Conservation (phyloP, 2,113 vertebrate species). For the Salminus brasiliensis region DNA sequence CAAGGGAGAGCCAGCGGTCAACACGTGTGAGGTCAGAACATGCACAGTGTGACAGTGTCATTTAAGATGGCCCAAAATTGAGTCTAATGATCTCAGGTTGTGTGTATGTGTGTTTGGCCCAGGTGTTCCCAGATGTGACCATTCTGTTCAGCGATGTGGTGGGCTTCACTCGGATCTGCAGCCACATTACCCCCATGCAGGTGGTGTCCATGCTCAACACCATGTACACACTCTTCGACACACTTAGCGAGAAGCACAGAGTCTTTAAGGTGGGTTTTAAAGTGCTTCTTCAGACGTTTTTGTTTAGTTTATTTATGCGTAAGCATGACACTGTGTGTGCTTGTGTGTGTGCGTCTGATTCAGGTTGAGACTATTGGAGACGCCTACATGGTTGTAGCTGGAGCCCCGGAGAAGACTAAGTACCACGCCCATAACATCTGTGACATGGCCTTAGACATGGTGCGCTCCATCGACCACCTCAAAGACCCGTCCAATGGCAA, state of each 20-base stretch:
- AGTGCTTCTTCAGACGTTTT: neutral
- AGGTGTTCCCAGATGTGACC: constrained; percentile 79
- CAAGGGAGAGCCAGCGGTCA: constrained; percentile 77
- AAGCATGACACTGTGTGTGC: neutral
- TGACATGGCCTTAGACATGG: constrained; percentile 80
- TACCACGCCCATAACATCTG: constrained; percentile 80
- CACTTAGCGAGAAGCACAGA: constrained; percentile 76
- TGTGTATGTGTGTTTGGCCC: neutral
- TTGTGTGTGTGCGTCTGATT: constrained; percentile 1
- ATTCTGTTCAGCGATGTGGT: constrained; percentile 78
- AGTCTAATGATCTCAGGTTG: neutral
- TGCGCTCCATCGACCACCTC: constrained; percentile 76
- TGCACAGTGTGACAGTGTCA: too few relatives aligned
- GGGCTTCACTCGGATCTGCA: constrained; percentile 78
- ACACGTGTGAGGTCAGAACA: constrained; percentile 76
- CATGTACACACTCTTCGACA: constrained; percentile 79
- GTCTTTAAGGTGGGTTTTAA: constrained; percentile 72
- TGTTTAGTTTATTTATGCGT: neutral
- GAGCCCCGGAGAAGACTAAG: constrained; percentile 77
- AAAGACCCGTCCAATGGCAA: constrained; percentile 78
- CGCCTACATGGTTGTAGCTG: constrained; percentile 77
- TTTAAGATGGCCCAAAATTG: too few relatives aligned
- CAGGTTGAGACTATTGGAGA: constrained; percentile 76
- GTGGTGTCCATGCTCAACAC: constrained; percentile 79
- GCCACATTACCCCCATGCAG: constrained; percentile 77